A percentile compares a stretch with the other conserved stretches of the same genome.
These are phyloP conservation scores for Buceros bicornis DNA, from an alignment of 2,797 vertebrate genomes.

Conservation along the genomic window DNA sequence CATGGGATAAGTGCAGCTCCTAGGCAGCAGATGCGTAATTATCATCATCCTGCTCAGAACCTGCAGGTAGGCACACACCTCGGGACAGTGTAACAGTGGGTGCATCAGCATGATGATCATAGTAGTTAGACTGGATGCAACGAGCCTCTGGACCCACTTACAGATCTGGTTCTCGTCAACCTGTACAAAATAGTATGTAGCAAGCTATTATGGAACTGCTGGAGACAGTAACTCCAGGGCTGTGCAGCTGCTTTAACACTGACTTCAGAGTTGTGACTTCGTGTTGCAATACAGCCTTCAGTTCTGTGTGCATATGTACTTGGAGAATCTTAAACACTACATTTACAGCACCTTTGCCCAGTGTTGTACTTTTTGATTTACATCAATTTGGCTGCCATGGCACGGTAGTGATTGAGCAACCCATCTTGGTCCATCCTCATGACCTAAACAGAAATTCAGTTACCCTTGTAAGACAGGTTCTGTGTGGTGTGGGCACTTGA, in stretches of 20 bases:
- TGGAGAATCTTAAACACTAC: not conserved
- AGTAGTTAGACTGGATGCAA: not conserved
- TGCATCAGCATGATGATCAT: accelerated
- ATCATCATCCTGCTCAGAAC: not conserved
- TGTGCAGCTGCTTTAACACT: not conserved
- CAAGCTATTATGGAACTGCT: not conserved
- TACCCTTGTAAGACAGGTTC: not conserved
- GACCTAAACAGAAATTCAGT: not conserved
- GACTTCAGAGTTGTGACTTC: not conserved
- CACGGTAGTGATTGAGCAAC: not conserved
- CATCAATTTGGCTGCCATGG: not conserved
- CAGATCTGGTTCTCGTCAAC: not conserved
- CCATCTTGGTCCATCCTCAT: not conserved
- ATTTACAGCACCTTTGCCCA: not conserved
- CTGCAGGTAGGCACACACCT: not conserved
- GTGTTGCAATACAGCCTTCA: not conserved
- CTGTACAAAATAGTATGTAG: not conserved
- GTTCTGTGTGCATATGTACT: accelerated
- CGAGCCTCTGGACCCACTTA: not conserved
- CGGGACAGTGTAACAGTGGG: not conserved
- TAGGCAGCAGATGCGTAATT: not conserved
- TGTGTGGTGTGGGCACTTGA: not conserved
- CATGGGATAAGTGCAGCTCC: not conserved
- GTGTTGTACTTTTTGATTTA: not conserved
- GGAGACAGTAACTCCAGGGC: not conserved